Percentiles rank a stretch among this genome's conserved stretches.
These are phyloP conservation scores for Pammene aurita DNA, from an alignment of 2,888 invertebrate genomes.

Conservation along the genomic window DNA sequence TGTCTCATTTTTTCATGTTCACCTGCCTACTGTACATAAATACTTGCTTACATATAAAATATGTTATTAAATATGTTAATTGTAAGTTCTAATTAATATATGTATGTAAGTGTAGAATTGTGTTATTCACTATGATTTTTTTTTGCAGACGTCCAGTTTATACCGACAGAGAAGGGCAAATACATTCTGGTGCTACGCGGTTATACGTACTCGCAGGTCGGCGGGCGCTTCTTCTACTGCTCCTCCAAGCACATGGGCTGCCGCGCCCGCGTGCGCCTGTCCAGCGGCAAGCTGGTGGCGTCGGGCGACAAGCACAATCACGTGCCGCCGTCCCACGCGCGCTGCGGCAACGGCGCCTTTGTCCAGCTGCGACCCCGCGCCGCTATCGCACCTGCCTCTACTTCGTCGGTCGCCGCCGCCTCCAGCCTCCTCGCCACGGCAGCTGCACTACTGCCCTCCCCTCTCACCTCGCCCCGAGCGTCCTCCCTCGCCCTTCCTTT, in stretches of 20 bases:
- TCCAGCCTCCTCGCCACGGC: conserved; percentile 48
- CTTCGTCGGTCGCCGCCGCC: conserved; percentile 46
- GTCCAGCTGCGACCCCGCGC: conserved; percentile 72
- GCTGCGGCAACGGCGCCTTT: conserved; percentile 78
- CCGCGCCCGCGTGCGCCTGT: conserved; percentile 70
- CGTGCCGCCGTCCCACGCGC: conserved; percentile 75
- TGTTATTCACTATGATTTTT: conserved; percentile 9
- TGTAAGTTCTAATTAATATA: too few species aligned
- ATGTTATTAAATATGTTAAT: too few species aligned
- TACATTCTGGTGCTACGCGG: conserved; percentile 77
- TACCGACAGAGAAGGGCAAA: conserved; percentile 80
- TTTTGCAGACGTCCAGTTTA: conserved; percentile 78
- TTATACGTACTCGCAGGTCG: conserved; percentile 78
- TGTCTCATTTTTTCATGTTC: too few species aligned
- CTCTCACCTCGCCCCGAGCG: conserved; percentile 62
- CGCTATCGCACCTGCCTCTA: conserved; percentile 5
- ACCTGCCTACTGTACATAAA: too few species aligned
- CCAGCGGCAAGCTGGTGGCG: conserved; percentile 69
- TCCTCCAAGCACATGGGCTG: conserved; percentile 80
- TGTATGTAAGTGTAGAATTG: not conserved
- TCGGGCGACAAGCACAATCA: conserved; percentile 76
- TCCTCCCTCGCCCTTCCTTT: conserved; percentile 68
- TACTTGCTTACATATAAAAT: too few species aligned
- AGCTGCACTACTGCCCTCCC: conserved; percentile 59
- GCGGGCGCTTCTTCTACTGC: conserved; percentile 79